Evolutionary conservation across 53 echinoderm and acorn worm genomes (phyloP).

Genomic region (Echinarachnius parma): DNA sequence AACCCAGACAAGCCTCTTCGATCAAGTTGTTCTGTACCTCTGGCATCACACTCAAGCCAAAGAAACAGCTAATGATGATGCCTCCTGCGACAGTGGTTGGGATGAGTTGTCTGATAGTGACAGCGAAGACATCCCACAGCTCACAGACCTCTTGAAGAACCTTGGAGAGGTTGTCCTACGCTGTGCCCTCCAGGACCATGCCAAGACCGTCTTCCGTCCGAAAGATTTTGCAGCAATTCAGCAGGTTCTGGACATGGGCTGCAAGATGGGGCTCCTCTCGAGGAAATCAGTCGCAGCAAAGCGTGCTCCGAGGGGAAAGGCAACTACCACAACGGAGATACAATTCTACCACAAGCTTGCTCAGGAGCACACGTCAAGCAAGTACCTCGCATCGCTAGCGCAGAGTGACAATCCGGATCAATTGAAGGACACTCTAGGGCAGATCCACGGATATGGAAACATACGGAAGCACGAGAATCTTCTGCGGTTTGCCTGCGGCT

Average conservation of each 20-base stretch:
- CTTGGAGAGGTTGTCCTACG: neutral
- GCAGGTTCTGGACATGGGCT: neutral
- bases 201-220: neutral
- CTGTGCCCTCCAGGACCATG: neutral
- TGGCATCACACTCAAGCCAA: conserved; percentile 11
- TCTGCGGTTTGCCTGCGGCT: conserved; percentile 2
- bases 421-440: neutral
- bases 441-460: neutral
- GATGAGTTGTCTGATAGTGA: neutral
- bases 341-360: conserved; percentile 26
- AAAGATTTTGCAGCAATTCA: neutral
- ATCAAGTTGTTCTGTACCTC: conserved; percentile 8
- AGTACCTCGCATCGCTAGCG: neutral
- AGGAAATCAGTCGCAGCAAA: neutral
- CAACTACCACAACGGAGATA: neutral
- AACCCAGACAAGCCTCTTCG: conserved; percentile 12
- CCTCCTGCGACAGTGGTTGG: neutral
- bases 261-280: conserved; percentile 7
- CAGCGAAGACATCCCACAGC: neutral
- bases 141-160: neutral
- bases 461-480: conserved; percentile 7
- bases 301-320: neutral
- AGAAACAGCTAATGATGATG: neutral
- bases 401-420: neutral
- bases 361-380: conserved; percentile 5